A percentile compares a stretch with the other conserved stretches of the same genome.
Evolutionary conservation across 2,888 invertebrate species (phyloP).

Genomic region (Sinotaia quadrata): DNA sequence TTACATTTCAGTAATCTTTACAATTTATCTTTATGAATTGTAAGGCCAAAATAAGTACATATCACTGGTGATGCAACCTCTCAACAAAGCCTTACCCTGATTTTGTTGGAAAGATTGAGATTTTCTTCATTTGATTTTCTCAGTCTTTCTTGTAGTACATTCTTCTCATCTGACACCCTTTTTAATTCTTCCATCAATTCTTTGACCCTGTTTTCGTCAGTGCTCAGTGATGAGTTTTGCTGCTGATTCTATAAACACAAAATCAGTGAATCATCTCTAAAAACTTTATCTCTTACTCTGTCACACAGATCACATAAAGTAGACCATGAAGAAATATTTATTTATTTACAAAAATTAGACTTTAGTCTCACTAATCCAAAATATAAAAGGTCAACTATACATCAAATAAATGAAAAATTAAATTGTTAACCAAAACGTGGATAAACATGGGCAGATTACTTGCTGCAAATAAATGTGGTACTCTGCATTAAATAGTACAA

Average conservation of each 20-base stretch:
- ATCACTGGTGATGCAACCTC: neutral
- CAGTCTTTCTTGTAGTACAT: constrained; percentile 52
- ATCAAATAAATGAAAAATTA: too few relatives aligned
- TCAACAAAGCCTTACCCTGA: constrained; percentile 48
- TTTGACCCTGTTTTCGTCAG: neutral
- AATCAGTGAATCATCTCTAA: neutral
- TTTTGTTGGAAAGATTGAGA: constrained; percentile 54
- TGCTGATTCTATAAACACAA: constrained; percentile 2
- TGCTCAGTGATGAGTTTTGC: neutral
- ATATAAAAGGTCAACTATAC: too few relatives aligned
- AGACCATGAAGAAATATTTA: too few relatives aligned
- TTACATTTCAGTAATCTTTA: neutral
- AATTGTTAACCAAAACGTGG: too few relatives aligned
- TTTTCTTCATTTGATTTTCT: constrained; percentile 66
- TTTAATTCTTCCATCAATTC: neutral
- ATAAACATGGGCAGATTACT: too few relatives aligned
- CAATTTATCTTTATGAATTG: neutral
- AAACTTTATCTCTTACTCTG: too few relatives aligned
- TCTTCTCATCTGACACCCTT: constrained; percentile 48
- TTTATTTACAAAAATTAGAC: too few relatives aligned
- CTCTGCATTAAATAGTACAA: too few relatives aligned
- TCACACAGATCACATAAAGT: too few relatives aligned
- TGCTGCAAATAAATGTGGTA: too few relatives aligned
- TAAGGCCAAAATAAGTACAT: neutral
- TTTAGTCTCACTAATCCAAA: too few relatives aligned